These are phyloP conservation scores for Agrochola circellaris DNA, from an alignment of 2,888 invertebrate species.

Conservation along the genomic window DNA sequence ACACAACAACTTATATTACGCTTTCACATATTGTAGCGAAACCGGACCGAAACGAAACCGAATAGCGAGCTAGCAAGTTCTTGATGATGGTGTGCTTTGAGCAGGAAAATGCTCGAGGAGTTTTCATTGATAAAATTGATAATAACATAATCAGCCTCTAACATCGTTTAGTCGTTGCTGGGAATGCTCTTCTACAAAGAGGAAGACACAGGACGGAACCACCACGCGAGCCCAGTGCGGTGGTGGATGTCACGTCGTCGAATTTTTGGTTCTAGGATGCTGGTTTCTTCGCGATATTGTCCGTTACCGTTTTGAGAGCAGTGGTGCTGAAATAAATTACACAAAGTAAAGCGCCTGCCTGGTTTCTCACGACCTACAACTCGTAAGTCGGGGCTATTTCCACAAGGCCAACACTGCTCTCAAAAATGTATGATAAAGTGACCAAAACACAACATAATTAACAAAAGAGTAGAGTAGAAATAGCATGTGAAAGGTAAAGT, in stretches of 20 bases:
- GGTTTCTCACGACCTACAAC: neutral
- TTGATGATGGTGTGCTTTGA: neutral
- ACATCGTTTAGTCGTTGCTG: neutral
- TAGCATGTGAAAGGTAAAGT: neutral
- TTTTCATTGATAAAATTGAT: neutral
- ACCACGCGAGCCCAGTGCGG: neutral
- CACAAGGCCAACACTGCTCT: neutral
- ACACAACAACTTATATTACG: conserved; percentile 58
- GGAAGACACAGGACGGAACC: too few relatives aligned
- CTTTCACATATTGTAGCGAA: neutral
- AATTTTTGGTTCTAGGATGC: neutral
- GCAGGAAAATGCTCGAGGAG: neutral
- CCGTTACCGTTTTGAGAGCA: neutral
- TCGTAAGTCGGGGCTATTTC: neutral
- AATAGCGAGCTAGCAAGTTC: neutral
- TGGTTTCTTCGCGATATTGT: neutral
- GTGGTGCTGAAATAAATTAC: neutral
- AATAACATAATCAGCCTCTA: neutral
- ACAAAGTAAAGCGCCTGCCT: neutral
- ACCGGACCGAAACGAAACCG: neutral
- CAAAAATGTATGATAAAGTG: neutral
- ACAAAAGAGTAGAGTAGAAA: neutral
- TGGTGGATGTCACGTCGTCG: neutral
- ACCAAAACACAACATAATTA: neutral
- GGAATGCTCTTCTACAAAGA: neutral